phyloP scores from a whole-genome alignment of 2,888 invertebrate species.

The Ophioninae sp. region DNA sequence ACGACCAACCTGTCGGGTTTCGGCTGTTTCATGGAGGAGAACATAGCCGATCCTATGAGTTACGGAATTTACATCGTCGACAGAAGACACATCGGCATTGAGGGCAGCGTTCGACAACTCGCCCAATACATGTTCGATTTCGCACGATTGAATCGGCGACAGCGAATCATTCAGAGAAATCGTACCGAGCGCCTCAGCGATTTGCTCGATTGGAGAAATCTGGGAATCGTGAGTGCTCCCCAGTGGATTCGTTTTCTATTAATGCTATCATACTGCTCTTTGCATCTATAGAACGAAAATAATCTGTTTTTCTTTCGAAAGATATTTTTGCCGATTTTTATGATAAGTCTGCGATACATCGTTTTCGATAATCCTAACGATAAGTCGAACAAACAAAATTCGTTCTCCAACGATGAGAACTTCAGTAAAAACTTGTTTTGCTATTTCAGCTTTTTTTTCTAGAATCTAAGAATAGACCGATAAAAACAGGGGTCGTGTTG shows the following conservation, averaged over 20 bases:
- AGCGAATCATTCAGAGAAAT: constrained; percentile 98
- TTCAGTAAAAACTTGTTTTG: too few relatives aligned
- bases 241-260: background rate
- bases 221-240: constrained; percentile 92
- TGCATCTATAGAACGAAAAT: too few relatives aligned
- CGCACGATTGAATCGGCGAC: constrained; percentile 92
- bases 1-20: constrained; percentile 99
- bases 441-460: too few relatives aligned
- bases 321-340: too few relatives aligned
- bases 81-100: constrained; percentile 92
- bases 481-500: too few relatives aligned
- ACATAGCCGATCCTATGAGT: constrained; percentile 97
- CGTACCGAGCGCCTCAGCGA: constrained; percentile 98
- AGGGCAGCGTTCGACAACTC: constrained; percentile 95
- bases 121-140: constrained; percentile 97
- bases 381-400: too few relatives aligned
- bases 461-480: too few relatives aligned
- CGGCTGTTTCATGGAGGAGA: constrained; percentile 99
- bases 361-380: too few relatives aligned
- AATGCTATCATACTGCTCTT: background rate
- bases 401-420: too few relatives aligned
- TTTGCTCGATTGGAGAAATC: constrained; percentile 98
- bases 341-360: too few relatives aligned
- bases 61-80: constrained; percentile 99
- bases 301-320: too few relatives aligned